Evolutionary conservation across 2,113 vertebrate genomes (phyloP).

Genomic region (Pontoporia blainvillei): DNA sequence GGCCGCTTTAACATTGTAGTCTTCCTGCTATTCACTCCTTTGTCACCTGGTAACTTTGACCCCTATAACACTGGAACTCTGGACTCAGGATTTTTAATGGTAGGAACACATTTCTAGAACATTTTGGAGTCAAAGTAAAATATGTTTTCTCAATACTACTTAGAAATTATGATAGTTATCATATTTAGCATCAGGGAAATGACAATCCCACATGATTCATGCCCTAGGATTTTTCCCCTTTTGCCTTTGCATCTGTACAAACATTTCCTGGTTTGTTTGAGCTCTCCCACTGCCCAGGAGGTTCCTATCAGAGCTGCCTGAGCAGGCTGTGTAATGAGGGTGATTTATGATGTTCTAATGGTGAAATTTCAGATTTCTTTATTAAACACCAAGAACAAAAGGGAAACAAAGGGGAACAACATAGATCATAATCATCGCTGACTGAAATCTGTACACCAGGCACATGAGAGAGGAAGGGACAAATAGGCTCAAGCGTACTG

Average conservation of each 20-base stretch:
- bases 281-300: neutral
- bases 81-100: neutral
- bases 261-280: neutral
- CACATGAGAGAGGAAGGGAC: neutral
- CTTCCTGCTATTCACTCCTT: neutral
- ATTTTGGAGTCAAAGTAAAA: neutral
- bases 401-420: neutral
- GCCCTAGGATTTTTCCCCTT: neutral
- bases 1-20: neutral
- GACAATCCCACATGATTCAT: neutral
- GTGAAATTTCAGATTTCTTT: neutral
- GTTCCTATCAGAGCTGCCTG: neutral
- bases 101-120: neutral
- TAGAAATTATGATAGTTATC: neutral
- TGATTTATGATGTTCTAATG: constrained; percentile 28
- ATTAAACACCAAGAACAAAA: constrained; percentile 26
- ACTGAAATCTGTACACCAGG: neutral
- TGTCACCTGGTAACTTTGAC: neutral
- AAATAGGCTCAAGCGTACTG: neutral
- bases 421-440: neutral
- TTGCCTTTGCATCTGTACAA: neutral
- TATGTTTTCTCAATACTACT: neutral
- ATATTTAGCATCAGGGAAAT: neutral
- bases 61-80: neutral
- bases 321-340: neutral